These are phyloP conservation scores for Catalaphyllia jardinei DNA, from an alignment of 64 coral and sea anemone species.

Conservation along the genomic window DNA sequence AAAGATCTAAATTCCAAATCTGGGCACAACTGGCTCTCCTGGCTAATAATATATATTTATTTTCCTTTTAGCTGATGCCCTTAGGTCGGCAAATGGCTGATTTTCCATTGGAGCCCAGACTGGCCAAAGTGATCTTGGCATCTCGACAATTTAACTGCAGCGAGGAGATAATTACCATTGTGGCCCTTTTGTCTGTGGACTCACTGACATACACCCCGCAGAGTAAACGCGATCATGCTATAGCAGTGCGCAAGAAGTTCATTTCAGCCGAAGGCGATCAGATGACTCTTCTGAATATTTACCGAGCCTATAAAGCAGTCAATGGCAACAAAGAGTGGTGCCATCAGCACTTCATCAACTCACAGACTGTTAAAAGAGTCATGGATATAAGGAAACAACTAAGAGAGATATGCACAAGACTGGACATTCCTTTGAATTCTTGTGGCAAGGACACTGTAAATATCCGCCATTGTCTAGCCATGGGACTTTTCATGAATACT, in stretches of 20 bases:
- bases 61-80: slow-evolving; percentile 64
- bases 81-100: slow-evolving; percentile 81
- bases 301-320: slow-evolving; percentile 81
- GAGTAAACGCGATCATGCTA: slow-evolving; percentile 79
- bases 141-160: slow-evolving; percentile 78
- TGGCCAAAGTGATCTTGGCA: slow-evolving; percentile 80
- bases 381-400: slow-evolving; percentile 92
- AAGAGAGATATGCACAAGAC: slow-evolving; percentile 79
- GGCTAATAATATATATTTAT: not conserved
- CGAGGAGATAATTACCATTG: slow-evolving; percentile 92
- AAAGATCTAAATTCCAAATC: too few relatives aligned
- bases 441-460: slow-evolving; percentile 82
- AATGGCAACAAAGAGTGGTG: slow-evolving; percentile 90
- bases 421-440: slow-evolving; percentile 71
- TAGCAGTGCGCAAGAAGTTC: slow-evolving; percentile 83
- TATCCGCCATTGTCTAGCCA: slow-evolving; percentile 74
- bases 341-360: slow-evolving; percentile 89
- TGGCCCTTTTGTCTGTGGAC: slow-evolving; percentile 87
- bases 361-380: slow-evolving; percentile 79
- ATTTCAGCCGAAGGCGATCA: slow-evolving; percentile 95
- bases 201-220: slow-evolving; percentile 91
- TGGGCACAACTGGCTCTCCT: not conserved
- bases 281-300: slow-evolving; percentile 92
- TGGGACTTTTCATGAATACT: slow-evolving; percentile 91
- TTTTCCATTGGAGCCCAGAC: slow-evolving; percentile 88